Evolutionary conservation across 53 echinoderm and acorn worm genomes (phyloP).

Genomic region (Mesocentrotus franciscanus): DNA sequence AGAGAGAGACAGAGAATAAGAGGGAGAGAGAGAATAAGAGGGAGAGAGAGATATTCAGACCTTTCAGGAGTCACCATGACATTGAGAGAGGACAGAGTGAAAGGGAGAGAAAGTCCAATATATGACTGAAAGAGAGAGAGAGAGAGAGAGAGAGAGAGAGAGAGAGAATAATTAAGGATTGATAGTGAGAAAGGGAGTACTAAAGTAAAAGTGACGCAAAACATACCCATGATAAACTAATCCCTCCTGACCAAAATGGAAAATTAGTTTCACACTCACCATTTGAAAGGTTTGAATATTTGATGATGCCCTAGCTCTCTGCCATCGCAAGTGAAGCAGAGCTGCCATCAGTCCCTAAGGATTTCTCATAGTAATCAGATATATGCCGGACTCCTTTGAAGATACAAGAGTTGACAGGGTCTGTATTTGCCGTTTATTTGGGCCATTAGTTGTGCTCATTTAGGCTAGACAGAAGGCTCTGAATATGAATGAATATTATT

Average conservation of each 20-base stretch:
- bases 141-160: background rate
- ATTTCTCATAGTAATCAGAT: background rate
- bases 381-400: background rate
- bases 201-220: background rate
- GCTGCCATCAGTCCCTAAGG: background rate
- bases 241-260: background rate
- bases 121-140: background rate
- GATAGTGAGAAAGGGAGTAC: background rate
- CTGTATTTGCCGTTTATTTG: background rate
- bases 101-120: background rate
- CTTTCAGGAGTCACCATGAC: background rate
- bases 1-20: background rate
- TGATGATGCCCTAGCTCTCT: background rate
- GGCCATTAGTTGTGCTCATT: constrained; percentile 29
- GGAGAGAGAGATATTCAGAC: background rate
- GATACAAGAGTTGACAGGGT: background rate
- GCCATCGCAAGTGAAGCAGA: background rate
- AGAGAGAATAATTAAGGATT: background rate
- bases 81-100: background rate
- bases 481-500: background rate
- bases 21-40: background rate
- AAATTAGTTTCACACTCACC: background rate
- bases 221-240: background rate
- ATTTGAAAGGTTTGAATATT: constrained; percentile 12
- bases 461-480: background rate